Conservation (phyloP, 2,797 vertebrate species). For the Clamator glandarius region DNA sequence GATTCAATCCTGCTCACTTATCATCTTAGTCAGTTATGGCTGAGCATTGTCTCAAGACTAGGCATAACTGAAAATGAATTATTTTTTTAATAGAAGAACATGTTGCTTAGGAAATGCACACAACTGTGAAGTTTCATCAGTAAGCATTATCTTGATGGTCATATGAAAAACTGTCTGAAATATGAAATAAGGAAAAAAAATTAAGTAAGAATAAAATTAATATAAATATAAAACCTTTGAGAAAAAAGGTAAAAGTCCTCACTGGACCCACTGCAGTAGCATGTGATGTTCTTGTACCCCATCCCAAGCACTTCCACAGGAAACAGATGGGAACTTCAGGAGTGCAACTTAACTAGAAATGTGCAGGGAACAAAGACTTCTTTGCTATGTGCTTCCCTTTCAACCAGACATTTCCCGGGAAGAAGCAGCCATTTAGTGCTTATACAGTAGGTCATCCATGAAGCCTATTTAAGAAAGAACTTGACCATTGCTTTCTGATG, state of each 20-base stretch:
- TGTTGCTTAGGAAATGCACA: background rate
- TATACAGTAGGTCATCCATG: background rate
- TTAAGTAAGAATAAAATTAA: background rate
- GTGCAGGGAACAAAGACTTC: background rate
- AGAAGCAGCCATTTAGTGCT: background rate
- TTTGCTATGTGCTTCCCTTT: background rate
- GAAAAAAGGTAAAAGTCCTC: background rate
- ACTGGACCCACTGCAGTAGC: background rate
- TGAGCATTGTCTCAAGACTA: background rate
- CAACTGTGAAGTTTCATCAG: background rate
- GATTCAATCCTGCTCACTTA: accelerated
- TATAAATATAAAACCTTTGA: background rate
- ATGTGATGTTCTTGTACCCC: background rate
- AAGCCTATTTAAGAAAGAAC: background rate
- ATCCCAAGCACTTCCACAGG: background rate
- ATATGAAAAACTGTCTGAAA: background rate
- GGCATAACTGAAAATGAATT: background rate
- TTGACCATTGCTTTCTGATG: background rate
- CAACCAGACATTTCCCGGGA: background rate
- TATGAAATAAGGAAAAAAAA: background rate
- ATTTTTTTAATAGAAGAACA: background rate
- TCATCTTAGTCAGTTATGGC: background rate
- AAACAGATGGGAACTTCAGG: background rate
- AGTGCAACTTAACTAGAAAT: background rate
- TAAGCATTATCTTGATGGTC: background rate